A percentile compares a stretch with the other conserved stretches of the same genome.
phyloP scores from a whole-genome alignment of 2,888 invertebrate species.

The Lochmaea crataegi region DNA sequence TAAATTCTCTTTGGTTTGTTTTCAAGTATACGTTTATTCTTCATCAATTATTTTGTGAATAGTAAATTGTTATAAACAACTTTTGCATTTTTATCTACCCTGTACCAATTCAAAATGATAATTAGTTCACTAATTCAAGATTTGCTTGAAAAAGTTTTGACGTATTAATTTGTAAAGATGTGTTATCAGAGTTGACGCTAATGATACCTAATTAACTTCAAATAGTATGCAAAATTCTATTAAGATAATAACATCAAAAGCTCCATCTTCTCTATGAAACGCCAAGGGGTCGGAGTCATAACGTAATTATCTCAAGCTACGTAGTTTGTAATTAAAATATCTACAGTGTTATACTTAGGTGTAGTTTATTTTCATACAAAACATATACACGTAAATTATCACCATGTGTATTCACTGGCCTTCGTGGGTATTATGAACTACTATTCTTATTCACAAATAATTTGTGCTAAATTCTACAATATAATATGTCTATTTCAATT shows the following conservation, averaged over 20 bases:
- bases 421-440: not conserved
- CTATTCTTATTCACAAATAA: not conserved
- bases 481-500: too few relatives aligned
- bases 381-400: too few relatives aligned
- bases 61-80: too few relatives aligned
- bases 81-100: too few relatives aligned
- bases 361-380: too few relatives aligned
- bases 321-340: constrained; percentile 21
- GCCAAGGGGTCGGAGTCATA: constrained; percentile 10
- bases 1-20: too few relatives aligned
- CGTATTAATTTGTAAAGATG: constrained; percentile 18
- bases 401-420: too few relatives aligned
- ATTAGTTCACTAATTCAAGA: not conserved
- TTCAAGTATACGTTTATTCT: too few relatives aligned
- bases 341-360: constrained; percentile 10
- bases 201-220: constrained; percentile 29
- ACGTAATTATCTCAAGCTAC: constrained; percentile 29
- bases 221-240: constrained; percentile 30
- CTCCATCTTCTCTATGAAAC: constrained; percentile 19
- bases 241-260: constrained; percentile 31
- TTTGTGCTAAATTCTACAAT: too few relatives aligned
- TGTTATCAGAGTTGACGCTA: constrained; percentile 21
- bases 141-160: constrained; percentile 1
- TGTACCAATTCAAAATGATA: not conserved
- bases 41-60: too few relatives aligned